phyloP scores from a whole-genome alignment of 2,797 vertebrate genomes.

The Cyprinella venusta region DNA sequence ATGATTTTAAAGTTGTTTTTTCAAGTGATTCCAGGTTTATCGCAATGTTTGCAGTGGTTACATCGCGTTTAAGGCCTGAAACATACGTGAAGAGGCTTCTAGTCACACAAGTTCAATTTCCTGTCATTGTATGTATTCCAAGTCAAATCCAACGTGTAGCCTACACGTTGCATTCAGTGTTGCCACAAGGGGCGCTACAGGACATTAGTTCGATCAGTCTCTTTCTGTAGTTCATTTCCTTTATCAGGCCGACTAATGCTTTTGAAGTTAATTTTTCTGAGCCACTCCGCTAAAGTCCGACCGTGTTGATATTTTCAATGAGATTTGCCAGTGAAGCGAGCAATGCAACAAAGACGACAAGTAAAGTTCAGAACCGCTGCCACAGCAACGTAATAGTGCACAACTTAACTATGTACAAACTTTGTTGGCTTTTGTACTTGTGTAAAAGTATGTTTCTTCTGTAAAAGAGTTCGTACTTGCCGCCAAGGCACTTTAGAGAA shows the following conservation, averaged over 20 bases:
- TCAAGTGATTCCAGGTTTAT: slow-evolving; percentile 79
- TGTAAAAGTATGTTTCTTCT: slow-evolving; percentile 2
- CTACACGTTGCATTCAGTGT: background rate
- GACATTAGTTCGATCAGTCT: background rate
- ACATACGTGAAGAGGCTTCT: background rate
- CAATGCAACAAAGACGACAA: background rate
- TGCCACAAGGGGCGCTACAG: background rate
- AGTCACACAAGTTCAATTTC: background rate
- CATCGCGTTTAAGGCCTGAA: slow-evolving; percentile 25
- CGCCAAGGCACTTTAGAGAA: background rate
- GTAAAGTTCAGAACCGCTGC: background rate
- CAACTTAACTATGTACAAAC: background rate
- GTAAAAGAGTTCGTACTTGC: background rate
- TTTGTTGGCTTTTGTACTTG: background rate
- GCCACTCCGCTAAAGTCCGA: background rate
- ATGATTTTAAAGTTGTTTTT: slow-evolving; percentile 41
- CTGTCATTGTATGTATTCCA: background rate
- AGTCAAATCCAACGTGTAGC: background rate
- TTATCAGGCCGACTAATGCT: background rate
- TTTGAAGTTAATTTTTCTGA: background rate
- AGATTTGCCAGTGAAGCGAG: background rate
- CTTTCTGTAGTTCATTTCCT: background rate
- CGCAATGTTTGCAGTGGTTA: slow-evolving; percentile 39
- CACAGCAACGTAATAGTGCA: background rate
- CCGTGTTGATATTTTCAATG: background rate